phyloP scores from a whole-genome alignment of 2,113 vertebrate genomes.

The Ageneiosus marmoratus region DNA sequence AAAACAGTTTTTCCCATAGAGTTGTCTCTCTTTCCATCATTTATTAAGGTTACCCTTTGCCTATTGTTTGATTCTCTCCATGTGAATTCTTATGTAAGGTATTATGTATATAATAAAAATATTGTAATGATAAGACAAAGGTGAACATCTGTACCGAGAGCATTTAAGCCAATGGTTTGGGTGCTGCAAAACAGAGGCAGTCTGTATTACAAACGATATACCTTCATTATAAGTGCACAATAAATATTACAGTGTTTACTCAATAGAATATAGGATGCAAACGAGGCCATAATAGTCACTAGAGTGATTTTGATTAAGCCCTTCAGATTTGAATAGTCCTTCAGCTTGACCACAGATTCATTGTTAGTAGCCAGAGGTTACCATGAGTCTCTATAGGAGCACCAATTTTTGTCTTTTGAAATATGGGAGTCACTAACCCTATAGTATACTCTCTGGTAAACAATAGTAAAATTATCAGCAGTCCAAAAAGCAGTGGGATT shows the following conservation, averaged over 20 bases:
- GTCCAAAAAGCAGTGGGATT: background rate
- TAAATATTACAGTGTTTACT: background rate
- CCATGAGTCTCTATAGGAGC: background rate
- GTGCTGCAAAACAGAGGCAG: no score
- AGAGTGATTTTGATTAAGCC: background rate
- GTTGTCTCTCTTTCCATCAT: background rate
- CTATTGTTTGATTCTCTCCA: no score
- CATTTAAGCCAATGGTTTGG: no score
- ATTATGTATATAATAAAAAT: no score
- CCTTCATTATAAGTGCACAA: no score
- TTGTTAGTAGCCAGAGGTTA: background rate
- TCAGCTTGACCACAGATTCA: background rate
- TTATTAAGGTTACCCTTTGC: background rate
- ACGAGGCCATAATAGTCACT: background rate
- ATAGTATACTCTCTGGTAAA: background rate
- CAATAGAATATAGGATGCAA: background rate
- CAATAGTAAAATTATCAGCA: background rate
- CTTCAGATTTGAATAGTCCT: background rate
- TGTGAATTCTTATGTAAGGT: no score
- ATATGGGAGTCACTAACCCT: background rate
- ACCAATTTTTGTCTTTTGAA: background rate
- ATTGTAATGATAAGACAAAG: no score
- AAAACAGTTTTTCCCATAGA: no score
- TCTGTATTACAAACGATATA: no score
- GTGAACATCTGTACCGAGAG: no score